phyloP scores from a whole-genome alignment of 2,797 vertebrate species.

The Ctenochaetus hawaiiensis region DNA sequence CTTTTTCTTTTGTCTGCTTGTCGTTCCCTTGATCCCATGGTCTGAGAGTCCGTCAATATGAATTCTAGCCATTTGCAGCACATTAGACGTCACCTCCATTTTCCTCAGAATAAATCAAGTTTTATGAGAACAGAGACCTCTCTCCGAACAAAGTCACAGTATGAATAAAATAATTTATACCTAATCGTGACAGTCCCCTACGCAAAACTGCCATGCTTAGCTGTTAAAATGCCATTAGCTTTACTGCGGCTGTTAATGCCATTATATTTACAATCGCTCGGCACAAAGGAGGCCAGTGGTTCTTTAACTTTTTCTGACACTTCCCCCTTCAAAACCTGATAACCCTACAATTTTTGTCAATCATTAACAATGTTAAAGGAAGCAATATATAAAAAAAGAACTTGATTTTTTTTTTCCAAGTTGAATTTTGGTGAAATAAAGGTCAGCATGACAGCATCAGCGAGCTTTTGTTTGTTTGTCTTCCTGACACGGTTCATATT shows the following conservation, averaged over 20 bases:
- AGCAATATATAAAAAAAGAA: too few species aligned
- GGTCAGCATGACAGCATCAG: too few species aligned
- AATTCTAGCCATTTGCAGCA: not conserved
- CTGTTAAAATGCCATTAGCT: slow-evolving; percentile 23
- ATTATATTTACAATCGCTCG: slow-evolving; percentile 5
- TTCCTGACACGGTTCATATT: too few species aligned
- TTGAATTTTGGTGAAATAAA: too few species aligned
- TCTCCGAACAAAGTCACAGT: slow-evolving; percentile 17
- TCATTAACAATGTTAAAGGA: too few species aligned
- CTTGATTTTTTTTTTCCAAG: too few species aligned
- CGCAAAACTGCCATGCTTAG: not conserved
- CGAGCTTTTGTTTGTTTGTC: too few species aligned
- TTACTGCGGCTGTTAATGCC: slow-evolving; percentile 26
- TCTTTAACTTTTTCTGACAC: too few species aligned
- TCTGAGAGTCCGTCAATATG: not conserved
- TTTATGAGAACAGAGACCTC: not conserved
- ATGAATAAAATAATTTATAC: not conserved
- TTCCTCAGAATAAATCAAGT: not conserved
- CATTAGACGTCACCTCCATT: not conserved
- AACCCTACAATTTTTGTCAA: too few species aligned
- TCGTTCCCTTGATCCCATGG: not conserved
- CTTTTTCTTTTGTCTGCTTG: not conserved
- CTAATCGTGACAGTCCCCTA: not conserved
- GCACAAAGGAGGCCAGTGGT: not conserved
- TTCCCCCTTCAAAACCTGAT: too few species aligned